Percentiles rank a stretch among this genome's conserved stretches.
These are phyloP conservation scores for Leptatherina wallacei DNA, from an alignment of 2,797 vertebrate species.

Conservation along the genomic window DNA sequence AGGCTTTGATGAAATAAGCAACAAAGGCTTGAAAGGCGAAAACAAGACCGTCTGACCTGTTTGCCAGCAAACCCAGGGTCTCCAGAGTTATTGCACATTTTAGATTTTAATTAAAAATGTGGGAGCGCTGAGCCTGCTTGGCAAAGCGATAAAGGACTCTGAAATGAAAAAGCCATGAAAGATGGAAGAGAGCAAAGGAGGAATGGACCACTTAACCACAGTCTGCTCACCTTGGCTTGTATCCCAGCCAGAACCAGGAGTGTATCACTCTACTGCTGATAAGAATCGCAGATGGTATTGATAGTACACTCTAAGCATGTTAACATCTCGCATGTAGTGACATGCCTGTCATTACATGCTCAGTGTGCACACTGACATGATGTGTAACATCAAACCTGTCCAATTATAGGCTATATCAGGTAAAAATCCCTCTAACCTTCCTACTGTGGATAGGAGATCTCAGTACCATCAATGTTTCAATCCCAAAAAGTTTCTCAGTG, in stretches of 20 bases:
- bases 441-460: neutral
- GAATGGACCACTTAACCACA: constrained; percentile 64
- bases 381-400: constrained; percentile 19
- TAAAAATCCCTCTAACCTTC: neutral
- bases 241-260: constrained; percentile 54
- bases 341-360: constrained; percentile 53
- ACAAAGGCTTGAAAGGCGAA: constrained; percentile 56
- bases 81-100: constrained; percentile 76
- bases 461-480: neutral
- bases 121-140: constrained; percentile 62
- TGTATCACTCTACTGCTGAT: constrained; percentile 64
- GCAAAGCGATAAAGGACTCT: constrained; percentile 74
- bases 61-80: constrained; percentile 67
- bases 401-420: constrained; percentile 7
- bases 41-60: constrained; percentile 59
- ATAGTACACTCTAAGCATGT: constrained; percentile 38
- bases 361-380: constrained; percentile 29
- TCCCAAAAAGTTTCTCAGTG: neutral
- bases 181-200: constrained; percentile 68
- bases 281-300: constrained; percentile 65
- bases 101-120: constrained; percentile 82
- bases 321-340: constrained; percentile 58
- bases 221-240: constrained; percentile 60
- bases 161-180: constrained; percentile 80
- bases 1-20: constrained; percentile 64